These are phyloP conservation scores for Caenorhabditis afra DNA, from an alignment of 2,888 invertebrate species.

Conservation along the genomic window DNA sequence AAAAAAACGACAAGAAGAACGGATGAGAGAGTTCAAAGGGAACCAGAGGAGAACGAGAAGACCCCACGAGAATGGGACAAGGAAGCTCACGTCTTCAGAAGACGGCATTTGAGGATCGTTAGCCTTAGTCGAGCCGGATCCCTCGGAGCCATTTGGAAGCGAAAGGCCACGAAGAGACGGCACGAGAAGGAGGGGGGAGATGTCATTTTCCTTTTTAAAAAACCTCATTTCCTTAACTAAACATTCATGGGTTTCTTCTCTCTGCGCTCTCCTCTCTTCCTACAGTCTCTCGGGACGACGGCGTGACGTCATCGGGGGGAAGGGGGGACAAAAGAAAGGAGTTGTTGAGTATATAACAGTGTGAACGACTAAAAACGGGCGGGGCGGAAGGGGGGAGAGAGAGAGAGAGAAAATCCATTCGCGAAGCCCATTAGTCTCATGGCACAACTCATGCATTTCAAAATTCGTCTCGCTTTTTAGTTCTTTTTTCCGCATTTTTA, in stretches of 20 bases:
- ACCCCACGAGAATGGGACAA: no score
- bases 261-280: not conserved
- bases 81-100: no score
- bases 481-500: conserved; percentile 23
- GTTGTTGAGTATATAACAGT: not conserved
- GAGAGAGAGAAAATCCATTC: conserved; percentile 47
- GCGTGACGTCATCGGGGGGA: conserved; percentile 16
- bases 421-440: conserved; percentile 47
- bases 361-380: conserved; percentile 38
- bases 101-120: no score
- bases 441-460: conserved; percentile 55
- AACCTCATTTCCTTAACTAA: no score
- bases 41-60: not conserved
- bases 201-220: no score
- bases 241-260: not conserved
- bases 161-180: not conserved
- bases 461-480: conserved; percentile 50
- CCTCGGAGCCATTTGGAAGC: not conserved
- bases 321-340: not conserved
- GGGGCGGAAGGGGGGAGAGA: no score
- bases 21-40: not conserved
- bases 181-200: no score
- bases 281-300: not conserved
- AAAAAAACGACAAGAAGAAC: not conserved
- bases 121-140: no score